These are phyloP conservation scores for Chironomus striatipennis DNA, from an alignment of 1,140 invertebrate genomes.

Conservation along the genomic window DNA sequence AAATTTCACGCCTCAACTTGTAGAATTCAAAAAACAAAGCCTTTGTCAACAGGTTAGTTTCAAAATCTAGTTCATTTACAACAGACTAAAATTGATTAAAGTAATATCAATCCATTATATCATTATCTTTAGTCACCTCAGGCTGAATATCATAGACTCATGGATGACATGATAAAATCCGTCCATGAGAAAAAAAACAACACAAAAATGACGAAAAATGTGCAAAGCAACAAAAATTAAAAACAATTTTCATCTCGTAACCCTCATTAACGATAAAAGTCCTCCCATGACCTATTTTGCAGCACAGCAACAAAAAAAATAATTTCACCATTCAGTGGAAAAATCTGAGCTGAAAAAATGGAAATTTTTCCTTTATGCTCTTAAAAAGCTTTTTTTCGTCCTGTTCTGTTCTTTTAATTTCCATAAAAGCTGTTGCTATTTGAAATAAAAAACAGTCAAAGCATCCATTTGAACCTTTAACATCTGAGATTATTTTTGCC, in stretches of 20 bases:
- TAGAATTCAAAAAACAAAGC: too few species aligned
- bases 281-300: constrained; percentile 18
- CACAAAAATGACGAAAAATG: too few species aligned
- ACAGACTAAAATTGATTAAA: too few species aligned
- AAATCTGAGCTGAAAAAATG: not conserved
- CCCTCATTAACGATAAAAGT: constrained; percentile 2
- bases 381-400: not conserved
- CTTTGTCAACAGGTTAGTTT: too few species aligned
- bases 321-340: not conserved
- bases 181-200: too few species aligned
- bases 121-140: too few species aligned
- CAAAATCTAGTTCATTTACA: too few species aligned
- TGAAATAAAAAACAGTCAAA: too few species aligned
- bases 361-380: not conserved
- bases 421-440: constrained; percentile 1
- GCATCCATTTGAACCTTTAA: not conserved
- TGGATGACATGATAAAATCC: too few species aligned
- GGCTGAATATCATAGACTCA: too few species aligned
- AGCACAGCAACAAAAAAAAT: not conserved
- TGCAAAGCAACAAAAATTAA: not conserved
- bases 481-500: not conserved
- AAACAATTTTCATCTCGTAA: not conserved
- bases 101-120: too few species aligned
- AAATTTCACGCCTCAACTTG: too few species aligned
- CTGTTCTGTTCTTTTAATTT: not conserved